Evolutionary conservation across 2,113 vertebrate genomes (phyloP).

Genomic region (Excalfactoria chinensis): DNA sequence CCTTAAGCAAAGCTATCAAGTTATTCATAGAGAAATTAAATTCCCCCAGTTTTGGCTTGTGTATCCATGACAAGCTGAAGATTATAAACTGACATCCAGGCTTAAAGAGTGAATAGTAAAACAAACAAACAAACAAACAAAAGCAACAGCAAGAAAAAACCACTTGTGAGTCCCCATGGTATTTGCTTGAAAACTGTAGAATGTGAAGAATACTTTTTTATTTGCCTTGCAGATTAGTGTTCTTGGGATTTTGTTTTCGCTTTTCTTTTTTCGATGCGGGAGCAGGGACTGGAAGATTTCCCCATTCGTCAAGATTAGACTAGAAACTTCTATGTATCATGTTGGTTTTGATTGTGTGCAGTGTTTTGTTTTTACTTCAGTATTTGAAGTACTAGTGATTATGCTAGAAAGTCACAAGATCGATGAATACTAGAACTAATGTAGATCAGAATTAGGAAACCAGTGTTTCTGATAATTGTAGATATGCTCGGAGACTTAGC

Average conservation of each 20-base stretch:
- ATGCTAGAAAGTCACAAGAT: not conserved
- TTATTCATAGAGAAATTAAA: not conserved
- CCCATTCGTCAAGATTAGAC: not conserved
- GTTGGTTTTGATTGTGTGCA: not conserved
- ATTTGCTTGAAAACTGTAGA: not conserved
- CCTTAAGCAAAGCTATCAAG: not conserved
- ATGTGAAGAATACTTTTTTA: not conserved
- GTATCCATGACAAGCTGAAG: not conserved
- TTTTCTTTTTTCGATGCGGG: not conserved
- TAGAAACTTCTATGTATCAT: not conserved
- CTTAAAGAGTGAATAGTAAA: not conserved
- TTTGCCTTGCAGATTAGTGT: not conserved
- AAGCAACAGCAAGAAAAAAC: no score
- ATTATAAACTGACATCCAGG: not conserved
- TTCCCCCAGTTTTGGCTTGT: not conserved
- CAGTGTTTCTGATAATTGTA: not conserved
- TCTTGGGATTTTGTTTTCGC: not conserved
- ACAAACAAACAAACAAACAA: no score
- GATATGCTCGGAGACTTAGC: not conserved
- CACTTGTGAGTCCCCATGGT: not conserved
- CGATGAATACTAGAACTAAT: not conserved
- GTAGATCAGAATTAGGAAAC: not conserved
- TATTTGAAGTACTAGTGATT: not conserved
- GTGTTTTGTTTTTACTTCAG: not conserved
- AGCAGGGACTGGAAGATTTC: not conserved